Evolutionary conservation across 1,140 invertebrate genomes (phyloP).

Genomic region (Trachelipus rathkii): DNA sequence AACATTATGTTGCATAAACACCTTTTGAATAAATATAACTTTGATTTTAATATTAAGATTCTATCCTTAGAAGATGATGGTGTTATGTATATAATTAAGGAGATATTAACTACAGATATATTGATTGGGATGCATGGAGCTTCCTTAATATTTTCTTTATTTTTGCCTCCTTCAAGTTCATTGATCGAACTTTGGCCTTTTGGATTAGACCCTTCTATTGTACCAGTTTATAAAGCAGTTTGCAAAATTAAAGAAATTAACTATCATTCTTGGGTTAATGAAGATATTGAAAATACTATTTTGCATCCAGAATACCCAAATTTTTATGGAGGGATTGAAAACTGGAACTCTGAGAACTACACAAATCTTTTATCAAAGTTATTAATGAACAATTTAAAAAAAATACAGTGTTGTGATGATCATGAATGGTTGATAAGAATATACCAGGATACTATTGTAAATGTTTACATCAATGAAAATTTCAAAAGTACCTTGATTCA

Average conservation of each 20-base stretch:
- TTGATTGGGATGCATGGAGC: not conserved
- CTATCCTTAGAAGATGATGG: not conserved
- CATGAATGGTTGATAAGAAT: not conserved
- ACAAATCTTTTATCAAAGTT: not conserved
- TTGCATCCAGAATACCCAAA: not conserved
- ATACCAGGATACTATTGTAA: not conserved
- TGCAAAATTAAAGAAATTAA: not conserved
- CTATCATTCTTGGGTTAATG: not conserved
- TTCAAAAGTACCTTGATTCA: not conserved
- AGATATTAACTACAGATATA: not conserved
- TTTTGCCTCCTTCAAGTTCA: not conserved
- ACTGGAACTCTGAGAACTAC: not conserved
- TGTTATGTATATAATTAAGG: not conserved
- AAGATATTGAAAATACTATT: not conserved
- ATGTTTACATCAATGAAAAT: not conserved
- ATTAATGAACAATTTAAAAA: not conserved
- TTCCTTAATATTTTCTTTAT: not conserved
- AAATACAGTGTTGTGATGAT: not conserved
- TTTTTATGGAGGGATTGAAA: slow-evolving; percentile 1
- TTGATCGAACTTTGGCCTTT: not conserved
- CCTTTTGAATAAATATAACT: not conserved
- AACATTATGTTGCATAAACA: not conserved
- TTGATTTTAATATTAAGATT: not conserved
- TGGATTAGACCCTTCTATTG: not conserved
- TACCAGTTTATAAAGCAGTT: not conserved